Evolutionary conservation across 2,888 invertebrate species (phyloP).

Genomic region (Heteromyza rotundicornis): DNA sequence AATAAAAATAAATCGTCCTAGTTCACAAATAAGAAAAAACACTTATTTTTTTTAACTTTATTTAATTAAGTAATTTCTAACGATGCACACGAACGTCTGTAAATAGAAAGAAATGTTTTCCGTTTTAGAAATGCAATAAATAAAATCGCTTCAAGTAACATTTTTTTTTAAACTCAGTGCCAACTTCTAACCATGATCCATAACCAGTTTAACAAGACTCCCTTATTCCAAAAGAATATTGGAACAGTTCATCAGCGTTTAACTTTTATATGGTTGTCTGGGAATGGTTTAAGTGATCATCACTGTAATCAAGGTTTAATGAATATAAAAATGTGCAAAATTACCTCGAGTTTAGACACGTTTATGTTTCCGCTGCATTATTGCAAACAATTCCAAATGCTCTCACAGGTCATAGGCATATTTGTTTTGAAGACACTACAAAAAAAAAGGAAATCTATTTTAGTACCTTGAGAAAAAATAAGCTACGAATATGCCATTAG

Average conservation of each 20-base stretch:
- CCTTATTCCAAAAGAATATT: conserved; percentile 56
- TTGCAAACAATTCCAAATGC: too few relatives aligned
- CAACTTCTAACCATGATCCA: conserved; percentile 55
- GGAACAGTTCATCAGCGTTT: conserved; percentile 44
- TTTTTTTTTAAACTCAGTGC: conserved; percentile 43
- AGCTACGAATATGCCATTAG: too few relatives aligned
- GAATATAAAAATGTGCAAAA: not conserved
- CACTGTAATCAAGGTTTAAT: conserved; percentile 30
- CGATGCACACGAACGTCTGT: conserved; percentile 11
- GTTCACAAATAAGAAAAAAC: not conserved
- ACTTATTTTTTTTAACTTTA: not conserved
- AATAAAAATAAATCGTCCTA: not conserved
- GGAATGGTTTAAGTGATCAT: conserved; percentile 58
- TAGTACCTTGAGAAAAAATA: too few relatives aligned
- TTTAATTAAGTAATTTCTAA: not conserved
- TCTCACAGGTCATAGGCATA: too few relatives aligned
- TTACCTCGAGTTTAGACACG: too few relatives aligned
- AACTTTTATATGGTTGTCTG: conserved; percentile 53
- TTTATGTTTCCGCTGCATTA: too few relatives aligned
- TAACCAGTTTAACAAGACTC: conserved; percentile 48
- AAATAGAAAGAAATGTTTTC: conserved; percentile 15
- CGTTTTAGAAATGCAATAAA: not conserved
- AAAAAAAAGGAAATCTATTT: too few relatives aligned
- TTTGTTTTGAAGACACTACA: too few relatives aligned
- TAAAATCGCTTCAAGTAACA: not conserved